These are phyloP conservation scores for Hippocampus zosterae DNA, from an alignment of 2,113 vertebrate species.

Conservation along the genomic window DNA sequence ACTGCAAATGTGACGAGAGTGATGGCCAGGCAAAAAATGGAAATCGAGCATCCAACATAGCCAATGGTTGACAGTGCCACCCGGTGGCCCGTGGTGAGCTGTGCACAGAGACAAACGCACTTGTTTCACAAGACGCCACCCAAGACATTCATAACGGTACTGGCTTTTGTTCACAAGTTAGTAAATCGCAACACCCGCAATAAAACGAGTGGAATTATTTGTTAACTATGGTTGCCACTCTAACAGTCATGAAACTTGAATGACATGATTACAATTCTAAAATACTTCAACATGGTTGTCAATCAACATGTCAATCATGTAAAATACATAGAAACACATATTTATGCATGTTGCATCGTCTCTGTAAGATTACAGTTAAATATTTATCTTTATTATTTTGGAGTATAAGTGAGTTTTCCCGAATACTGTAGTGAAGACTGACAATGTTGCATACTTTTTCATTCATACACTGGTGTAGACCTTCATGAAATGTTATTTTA, in stretches of 20 bases:
- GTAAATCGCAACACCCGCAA: background rate
- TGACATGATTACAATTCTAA: background rate
- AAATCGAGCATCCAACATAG: constrained; percentile 90
- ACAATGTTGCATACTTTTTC: constrained; percentile 8
- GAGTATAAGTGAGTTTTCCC: background rate
- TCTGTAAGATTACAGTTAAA: background rate
- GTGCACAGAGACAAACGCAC: constrained; percentile 31
- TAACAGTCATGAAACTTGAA: background rate
- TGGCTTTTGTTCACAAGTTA: background rate
- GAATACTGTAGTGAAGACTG: background rate
- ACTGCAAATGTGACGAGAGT: constrained; percentile 90
- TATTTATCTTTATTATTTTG: background rate
- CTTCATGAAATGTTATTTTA: constrained; percentile 41
- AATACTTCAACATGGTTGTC: background rate
- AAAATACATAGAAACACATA: background rate
- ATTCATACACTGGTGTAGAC: background rate
- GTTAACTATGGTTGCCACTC: background rate
- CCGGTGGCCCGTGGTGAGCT: constrained; percentile 83
- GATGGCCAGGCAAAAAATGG: constrained; percentile 86
- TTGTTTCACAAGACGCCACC: background rate
- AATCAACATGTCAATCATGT: background rate
- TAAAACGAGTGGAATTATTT: background rate
- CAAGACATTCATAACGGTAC: background rate
- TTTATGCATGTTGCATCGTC: too few species aligned
- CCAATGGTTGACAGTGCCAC: constrained; percentile 93